A percentile compares a stretch with the other conserved stretches of the same genome.
Evolutionary conservation across 2,888 invertebrate genomes (phyloP).

Genomic region (Polyommatus iphigenia): DNA sequence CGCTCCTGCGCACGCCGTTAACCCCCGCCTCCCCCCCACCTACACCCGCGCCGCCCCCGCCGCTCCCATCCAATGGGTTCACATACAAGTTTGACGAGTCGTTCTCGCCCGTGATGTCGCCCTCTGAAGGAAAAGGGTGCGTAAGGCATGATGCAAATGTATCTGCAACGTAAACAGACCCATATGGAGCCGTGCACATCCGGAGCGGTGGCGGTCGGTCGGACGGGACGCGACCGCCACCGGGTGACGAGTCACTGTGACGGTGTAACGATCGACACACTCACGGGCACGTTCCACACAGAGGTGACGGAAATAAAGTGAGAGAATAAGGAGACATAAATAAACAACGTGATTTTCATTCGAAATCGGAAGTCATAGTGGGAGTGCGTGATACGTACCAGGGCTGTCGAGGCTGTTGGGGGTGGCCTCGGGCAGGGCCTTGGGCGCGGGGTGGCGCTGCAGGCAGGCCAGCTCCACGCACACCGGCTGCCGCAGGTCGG

Average conservation of each 20-base stretch:
- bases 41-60: constrained; percentile 64
- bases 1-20: constrained; percentile 87
- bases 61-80: constrained; percentile 89
- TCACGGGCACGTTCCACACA: constrained; percentile 25
- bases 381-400: constrained; percentile 51
- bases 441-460: constrained; percentile 78
- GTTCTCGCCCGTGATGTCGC: constrained; percentile 84
- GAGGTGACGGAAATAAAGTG: constrained; percentile 26
- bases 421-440: constrained; percentile 72
- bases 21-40: constrained; percentile 48
- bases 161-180: constrained; percentile 87
- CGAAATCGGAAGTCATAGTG: constrained; percentile 35
- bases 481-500: constrained; percentile 90
- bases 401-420: constrained; percentile 77
- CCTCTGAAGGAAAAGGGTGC: constrained; percentile 95
- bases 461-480: constrained; percentile 89
- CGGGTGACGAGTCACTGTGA: constrained; percentile 12
- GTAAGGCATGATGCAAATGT: constrained; percentile 98
- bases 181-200: constrained; percentile 69
- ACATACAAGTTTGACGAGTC: constrained; percentile 93
- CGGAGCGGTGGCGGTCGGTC: constrained; percentile 48
- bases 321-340: constrained; percentile 1
- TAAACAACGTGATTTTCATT: constrained; percentile 13
- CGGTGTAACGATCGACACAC: constrained; percentile 23
- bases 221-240: constrained; percentile 34